Conservation (phyloP, 1,140 invertebrate genomes). For the Mizuhopecten yessoensis region DNA sequence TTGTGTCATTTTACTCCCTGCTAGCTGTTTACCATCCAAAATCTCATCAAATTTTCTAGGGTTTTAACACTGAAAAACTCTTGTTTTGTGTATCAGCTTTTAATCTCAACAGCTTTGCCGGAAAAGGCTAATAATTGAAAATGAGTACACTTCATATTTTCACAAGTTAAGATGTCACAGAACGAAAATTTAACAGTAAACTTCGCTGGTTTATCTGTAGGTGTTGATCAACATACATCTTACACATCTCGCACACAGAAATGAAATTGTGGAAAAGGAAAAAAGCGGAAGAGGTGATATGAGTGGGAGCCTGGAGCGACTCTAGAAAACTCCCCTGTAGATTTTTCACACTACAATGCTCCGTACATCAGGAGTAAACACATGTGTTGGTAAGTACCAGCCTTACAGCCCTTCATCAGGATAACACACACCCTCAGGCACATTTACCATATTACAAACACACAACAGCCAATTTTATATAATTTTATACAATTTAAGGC, state of each 20-base stretch:
- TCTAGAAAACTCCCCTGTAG: not conserved
- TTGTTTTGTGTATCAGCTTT: not conserved
- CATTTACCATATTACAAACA: not conserved
- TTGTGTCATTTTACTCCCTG: not conserved
- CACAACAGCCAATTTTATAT: slow-evolving; percentile 7
- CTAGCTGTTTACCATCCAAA: not conserved
- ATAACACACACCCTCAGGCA: not conserved
- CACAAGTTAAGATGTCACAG: not conserved
- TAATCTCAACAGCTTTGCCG: not conserved
- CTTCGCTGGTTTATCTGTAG: too few relatives aligned
- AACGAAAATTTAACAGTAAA: too few relatives aligned
- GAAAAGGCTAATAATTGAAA: not conserved
- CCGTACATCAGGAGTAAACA: not conserved
- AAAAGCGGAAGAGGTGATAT: not conserved
- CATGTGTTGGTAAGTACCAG: not conserved
- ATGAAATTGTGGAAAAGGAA: not conserved
- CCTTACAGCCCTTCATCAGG: not conserved
- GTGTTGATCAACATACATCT: not conserved
- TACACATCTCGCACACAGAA: not conserved
- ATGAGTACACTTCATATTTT: not conserved
- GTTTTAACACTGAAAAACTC: slow-evolving; percentile 3
- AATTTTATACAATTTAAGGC: slow-evolving; percentile 29
- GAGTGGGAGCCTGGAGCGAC: not conserved
- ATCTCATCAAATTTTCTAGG: not conserved
- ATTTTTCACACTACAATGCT: not conserved